Percentiles rank a stretch among this genome's conserved stretches.
These are phyloP conservation scores for Seriola aureovittata DNA, from an alignment of 2,113 vertebrate species.

Conservation along the genomic window DNA sequence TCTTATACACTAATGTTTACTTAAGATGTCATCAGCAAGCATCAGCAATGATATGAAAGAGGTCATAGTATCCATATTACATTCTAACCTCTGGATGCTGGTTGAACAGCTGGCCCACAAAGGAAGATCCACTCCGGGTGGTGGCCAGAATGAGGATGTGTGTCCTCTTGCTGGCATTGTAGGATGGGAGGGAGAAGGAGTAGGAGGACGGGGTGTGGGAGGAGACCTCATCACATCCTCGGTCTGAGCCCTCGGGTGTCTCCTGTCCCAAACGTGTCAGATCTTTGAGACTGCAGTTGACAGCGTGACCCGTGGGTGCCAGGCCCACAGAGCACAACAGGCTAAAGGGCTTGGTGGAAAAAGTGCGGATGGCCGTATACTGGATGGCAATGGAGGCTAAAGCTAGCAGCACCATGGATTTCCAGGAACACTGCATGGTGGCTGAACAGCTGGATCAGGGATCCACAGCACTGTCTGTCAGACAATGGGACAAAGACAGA, in stretches of 20 bases:
- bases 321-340: slow-evolving; percentile 67
- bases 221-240: slow-evolving; percentile 83
- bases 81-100: slow-evolving; percentile 88
- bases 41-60: too few species aligned
- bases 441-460: slow-evolving; percentile 89
- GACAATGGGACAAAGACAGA: slow-evolving; percentile 9
- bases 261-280: slow-evolving; percentile 48
- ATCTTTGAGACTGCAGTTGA: slow-evolving; percentile 83
- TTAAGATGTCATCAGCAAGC: too few species aligned
- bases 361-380: slow-evolving; percentile 94
- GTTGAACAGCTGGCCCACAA: slow-evolving; percentile 95
- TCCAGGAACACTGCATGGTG: slow-evolving; percentile 98
- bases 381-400: slow-evolving; percentile 94
- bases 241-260: slow-evolving; percentile 80
- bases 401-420: slow-evolving; percentile 94
- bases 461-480: slow-evolving; percentile 33
- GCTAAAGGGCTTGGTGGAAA: slow-evolving; percentile 88
- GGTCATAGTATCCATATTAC: not conserved
- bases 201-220: slow-evolving; percentile 79
- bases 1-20: too few species aligned
- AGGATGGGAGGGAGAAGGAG: slow-evolving; percentile 36
- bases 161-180: slow-evolving; percentile 88
- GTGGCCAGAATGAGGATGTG: slow-evolving; percentile 96
- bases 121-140: slow-evolving; percentile 94
- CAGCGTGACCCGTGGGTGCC: slow-evolving; percentile 71